These are phyloP conservation scores for Enteromius paludinosus DNA, from an alignment of 2,797 vertebrate species.

Conservation along the genomic window DNA sequence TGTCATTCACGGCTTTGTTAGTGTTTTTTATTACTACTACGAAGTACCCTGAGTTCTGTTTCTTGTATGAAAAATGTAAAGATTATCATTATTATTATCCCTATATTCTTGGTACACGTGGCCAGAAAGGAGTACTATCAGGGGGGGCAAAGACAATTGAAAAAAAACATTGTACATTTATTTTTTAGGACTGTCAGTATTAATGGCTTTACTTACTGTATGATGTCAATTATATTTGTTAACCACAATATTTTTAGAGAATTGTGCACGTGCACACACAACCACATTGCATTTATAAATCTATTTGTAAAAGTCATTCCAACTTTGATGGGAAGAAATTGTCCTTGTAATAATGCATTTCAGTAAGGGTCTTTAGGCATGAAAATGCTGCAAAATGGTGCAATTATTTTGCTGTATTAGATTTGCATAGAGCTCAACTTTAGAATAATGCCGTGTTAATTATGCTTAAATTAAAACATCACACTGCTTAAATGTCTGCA, in stretches of 20 bases:
- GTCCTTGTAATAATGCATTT: neutral
- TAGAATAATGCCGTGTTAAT: conserved; percentile 33
- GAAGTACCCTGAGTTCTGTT: neutral
- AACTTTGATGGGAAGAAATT: neutral
- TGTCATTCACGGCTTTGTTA: conserved; percentile 31
- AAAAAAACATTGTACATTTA: neutral
- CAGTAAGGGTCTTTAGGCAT: neutral
- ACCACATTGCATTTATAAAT: neutral
- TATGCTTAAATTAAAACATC: conserved; percentile 46
- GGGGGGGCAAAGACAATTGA: neutral
- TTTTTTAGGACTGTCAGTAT: neutral
- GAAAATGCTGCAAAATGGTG: neutral
- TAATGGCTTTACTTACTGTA: neutral
- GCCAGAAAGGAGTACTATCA: neutral
- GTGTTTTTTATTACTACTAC: neutral
- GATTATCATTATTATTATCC: neutral
- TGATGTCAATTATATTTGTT: neutral
- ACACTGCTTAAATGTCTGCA: conserved; percentile 23
- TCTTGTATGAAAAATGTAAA: neutral
- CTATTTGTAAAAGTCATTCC: neutral
- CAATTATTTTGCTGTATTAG: conserved; percentile 30
- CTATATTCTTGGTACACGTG: neutral
- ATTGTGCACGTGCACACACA: neutral
- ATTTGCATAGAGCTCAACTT: conserved; percentile 18
- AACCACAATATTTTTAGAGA: neutral